Evolutionary conservation across 2,113 vertebrate species (phyloP), one percentile per base, ranked within the genome.

Genomic region (Tyrannus savana): DNA sequence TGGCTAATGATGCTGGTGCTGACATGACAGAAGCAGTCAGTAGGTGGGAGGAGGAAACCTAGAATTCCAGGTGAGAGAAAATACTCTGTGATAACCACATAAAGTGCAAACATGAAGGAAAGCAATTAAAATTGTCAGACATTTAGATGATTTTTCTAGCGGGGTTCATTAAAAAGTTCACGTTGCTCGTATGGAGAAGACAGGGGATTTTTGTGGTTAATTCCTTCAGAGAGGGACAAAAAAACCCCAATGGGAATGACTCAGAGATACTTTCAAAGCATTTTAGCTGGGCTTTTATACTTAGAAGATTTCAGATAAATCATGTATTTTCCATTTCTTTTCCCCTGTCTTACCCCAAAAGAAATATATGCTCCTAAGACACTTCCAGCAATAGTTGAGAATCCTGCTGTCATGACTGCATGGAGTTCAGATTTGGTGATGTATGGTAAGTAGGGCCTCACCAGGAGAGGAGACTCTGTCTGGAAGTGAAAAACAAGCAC

Each of bases 21-120:
- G 99, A 99, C 98, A 99, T 99, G 64, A 99, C 94, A 2, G 99
- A 98, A 44, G 99, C 98, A 4, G 98, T 98, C 90, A 99, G 77
- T 91, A 99, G 95, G 74, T 99, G 99, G 21, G 98, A 96, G 21
- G 98, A 91, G 1, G 98, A 98, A 87, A 99, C 95, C 99, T 99
- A 95, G 5, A 93, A 95, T 93, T 93, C 44, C 73, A 62, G 49
- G 84, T 83, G 52, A 41, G 46, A 92, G 49, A 86, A 91, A 62
- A 71, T 35, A 72, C 15, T 15, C n/a, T 56, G n/a, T 58, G 24
- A 35, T 71, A 90, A 74, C 13, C 6, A 41, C 22, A 85, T 30
- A 23, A 49, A 1, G 11, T 27, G 42, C 33, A 77, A 89, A 78
- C 12, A 68, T 15, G 27, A 27, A 69, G 14, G 14, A 77, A 91